These are phyloP conservation scores for Schizotus pectinicornis DNA, from an alignment of 2,888 invertebrate genomes.

Conservation along the genomic window DNA sequence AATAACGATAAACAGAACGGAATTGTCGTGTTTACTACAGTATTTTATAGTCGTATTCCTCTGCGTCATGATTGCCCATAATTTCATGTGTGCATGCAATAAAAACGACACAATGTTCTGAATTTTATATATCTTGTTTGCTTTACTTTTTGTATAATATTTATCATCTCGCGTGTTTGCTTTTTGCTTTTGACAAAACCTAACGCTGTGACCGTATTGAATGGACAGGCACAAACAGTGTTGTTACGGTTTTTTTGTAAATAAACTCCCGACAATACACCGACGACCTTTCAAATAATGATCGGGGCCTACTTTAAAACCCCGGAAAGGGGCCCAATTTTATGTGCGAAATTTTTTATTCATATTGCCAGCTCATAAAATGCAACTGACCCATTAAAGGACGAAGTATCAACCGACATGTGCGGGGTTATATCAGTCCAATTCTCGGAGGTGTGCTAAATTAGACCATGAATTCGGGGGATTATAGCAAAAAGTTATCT, in stretches of 20 bases:
- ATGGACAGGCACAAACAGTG: neutral
- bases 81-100: conserved; percentile 46
- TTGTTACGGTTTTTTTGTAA: conserved; percentile 9
- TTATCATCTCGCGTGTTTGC: conserved; percentile 37
- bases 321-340: conserved; percentile 19
- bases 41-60: conserved; percentile 46
- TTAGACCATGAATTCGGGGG: conserved; percentile 53
- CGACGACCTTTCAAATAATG: conserved; percentile 21
- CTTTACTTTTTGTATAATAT: conserved; percentile 36
- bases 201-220: conserved; percentile 21
- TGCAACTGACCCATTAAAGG: conserved; percentile 30
- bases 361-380: conserved; percentile 19
- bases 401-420: conserved; percentile 27
- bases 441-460: conserved; percentile 52
- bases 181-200: conserved; percentile 22
- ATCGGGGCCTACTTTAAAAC: conserved; percentile 22
- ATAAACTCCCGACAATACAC: neutral
- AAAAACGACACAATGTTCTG: conserved; percentile 40
- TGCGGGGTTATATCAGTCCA: conserved; percentile 43
- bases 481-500: conserved; percentile 51
- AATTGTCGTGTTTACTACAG: conserved; percentile 43
- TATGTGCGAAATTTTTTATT: conserved; percentile 22
- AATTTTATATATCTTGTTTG: conserved; percentile 41
- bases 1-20: conserved; percentile 38
- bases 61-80: conserved; percentile 48